phyloP scores from a whole-genome alignment of 2,797 vertebrate species.

The Microctenopoma steveboyesi region DNA sequence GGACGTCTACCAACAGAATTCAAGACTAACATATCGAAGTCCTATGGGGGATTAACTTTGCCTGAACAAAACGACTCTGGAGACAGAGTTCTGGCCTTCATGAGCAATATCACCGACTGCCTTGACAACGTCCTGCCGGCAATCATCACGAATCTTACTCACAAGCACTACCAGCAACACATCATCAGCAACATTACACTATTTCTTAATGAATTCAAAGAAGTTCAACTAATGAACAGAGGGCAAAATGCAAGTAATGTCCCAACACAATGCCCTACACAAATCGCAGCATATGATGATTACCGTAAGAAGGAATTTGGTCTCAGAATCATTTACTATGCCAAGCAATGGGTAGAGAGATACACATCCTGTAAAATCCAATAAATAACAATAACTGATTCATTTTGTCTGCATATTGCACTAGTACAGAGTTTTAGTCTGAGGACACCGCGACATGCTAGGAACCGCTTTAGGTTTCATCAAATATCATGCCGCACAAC shows the following conservation, averaged over 20 bases:
- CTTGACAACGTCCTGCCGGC: not conserved
- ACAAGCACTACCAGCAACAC: accelerated
- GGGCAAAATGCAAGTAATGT: accelerated
- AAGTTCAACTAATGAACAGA: accelerated
- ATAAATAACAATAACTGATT: not conserved
- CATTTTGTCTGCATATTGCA: too few relatives aligned
- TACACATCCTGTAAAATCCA: not conserved
- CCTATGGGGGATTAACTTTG: slow-evolving; percentile 42
- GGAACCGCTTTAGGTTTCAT: too few relatives aligned
- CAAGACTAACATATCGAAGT: accelerated
- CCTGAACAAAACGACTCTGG: slow-evolving; percentile 14
- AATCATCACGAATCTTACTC: not conserved
- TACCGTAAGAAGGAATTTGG: not conserved
- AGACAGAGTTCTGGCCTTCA: slow-evolving; percentile 23
- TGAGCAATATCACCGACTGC: slow-evolving; percentile 47
- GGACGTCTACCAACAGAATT: accelerated
- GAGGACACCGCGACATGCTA: too few relatives aligned
- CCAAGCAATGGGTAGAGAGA: slow-evolving; percentile 46
- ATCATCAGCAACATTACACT: accelerated
- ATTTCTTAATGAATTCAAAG: accelerated
- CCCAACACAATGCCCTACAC: not conserved
- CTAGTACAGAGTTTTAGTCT: too few relatives aligned
- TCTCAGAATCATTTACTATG: slow-evolving; percentile 30
- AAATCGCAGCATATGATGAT: accelerated
- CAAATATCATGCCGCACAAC: too few relatives aligned